Evolutionary conservation across 2,888 invertebrate species (phyloP).

Genomic region (Cephus nigrinus): DNA sequence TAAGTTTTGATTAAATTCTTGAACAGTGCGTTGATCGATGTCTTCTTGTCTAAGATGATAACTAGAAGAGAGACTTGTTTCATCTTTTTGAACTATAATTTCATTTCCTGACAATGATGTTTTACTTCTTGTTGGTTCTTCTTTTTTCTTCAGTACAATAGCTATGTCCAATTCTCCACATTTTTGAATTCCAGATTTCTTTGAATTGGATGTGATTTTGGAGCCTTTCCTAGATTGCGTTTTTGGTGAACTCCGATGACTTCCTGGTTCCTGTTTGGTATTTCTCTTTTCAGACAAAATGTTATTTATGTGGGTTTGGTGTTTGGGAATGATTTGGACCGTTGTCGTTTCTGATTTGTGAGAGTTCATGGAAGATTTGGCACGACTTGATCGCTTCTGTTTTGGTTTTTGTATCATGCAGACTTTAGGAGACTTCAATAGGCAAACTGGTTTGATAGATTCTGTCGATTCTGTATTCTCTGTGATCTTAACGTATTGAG

Average conservation of each 20-base stretch:
- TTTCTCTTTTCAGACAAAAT: not conserved
- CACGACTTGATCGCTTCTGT: not conserved
- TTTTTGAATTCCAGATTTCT: not conserved
- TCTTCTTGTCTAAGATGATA: not conserved
- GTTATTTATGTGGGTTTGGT: not conserved
- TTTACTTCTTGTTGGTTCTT: not conserved
- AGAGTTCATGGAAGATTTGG: not conserved
- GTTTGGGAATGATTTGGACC: not conserved
- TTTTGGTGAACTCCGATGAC: slow-evolving; percentile 24
- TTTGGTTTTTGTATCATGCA: not conserved
- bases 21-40: not conserved
- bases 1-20: not conserved
- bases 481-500: slow-evolving; percentile 28
- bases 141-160: not conserved
- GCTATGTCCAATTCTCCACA: not conserved
- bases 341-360: not conserved
- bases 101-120: not conserved
- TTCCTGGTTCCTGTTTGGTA: not conserved
- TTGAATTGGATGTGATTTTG: not conserved
- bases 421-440: not conserved
- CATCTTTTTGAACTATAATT: not conserved
- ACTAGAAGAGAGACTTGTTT: not conserved
- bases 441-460: not conserved
- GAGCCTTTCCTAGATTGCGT: slow-evolving; percentile 10
- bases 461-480: slow-evolving; percentile 13